Base-by-base conservation (phyloP, 2,888 invertebrate species). In the Pelosia muscerda region DNA sequence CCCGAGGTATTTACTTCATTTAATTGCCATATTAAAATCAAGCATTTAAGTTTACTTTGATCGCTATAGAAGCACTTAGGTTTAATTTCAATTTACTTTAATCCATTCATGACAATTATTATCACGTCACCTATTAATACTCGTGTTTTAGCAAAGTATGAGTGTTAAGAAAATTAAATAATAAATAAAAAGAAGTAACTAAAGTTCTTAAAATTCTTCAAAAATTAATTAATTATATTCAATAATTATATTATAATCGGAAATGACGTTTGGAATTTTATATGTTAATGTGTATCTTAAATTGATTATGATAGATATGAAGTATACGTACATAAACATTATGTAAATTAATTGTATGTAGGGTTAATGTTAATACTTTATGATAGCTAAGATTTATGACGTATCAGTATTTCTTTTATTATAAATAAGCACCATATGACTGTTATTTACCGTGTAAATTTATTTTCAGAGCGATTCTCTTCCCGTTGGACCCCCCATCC, bases 1-100 rank as follows among this genome's bases (percentile, higher is more conserved):
- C 96, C 96, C 26, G 90, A 95, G 87, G 96, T 91, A 82, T 77
- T 71, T 34, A 61, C 22, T n/a, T 42, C n/a, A 42, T 8, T 19
- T 2, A 31, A 22, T 23, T 31, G 0, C 28, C 19, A 38, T 3
- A 59, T 38, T 49, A 8, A 19, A 42, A 42, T 19, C 19, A 11
- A 6, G 19, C 15, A 38, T 15, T 38, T 19, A 42, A 42, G 19
- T 42, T 42, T 19, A 19, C 42, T 19, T 42, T 19, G 15, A 19
- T 42, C 42, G 19, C 42, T 19, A 19, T 42, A 19, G 19, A 38
- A 42, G 15, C 42, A 42, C 38, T 38, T 4, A 15, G 15, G 13
- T 15, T 38, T 38, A 38, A 4, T 13, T 15, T 0, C 38, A 15
- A 4, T 4, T 13, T 38, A 10, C 0, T 38, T 38, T n/a, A n/a